These are phyloP conservation scores for Microcebus tavaratra DNA, from an alignment of 2,113 vertebrate genomes.

Conservation along the genomic window DNA sequence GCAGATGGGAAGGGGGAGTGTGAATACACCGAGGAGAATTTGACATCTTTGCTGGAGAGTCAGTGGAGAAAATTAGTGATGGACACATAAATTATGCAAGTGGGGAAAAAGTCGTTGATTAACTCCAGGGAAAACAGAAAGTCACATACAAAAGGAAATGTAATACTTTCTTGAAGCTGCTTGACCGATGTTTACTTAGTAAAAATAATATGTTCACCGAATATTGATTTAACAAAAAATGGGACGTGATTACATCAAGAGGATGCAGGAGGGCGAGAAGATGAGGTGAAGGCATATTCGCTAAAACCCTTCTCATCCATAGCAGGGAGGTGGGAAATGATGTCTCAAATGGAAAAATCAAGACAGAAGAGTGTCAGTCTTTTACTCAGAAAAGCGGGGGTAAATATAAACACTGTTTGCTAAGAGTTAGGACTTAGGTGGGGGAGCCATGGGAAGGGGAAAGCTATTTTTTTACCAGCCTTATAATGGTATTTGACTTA, in stretches of 20 bases:
- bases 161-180: background rate
- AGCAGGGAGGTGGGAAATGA: background rate
- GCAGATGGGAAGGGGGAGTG: background rate
- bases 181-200: background rate
- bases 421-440: background rate
- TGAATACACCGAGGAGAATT: background rate
- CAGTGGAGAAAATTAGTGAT: background rate
- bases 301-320: background rate
- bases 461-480: background rate
- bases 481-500: background rate
- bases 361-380: background rate
- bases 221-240: background rate
- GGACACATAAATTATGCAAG: background rate
- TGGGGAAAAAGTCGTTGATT: background rate
- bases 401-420: background rate
- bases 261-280: background rate
- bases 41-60: background rate
- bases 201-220: background rate
- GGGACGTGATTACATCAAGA: background rate
- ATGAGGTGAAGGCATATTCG: background rate
- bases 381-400: background rate
- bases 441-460: background rate
- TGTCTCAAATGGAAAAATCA: background rate
- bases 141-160: background rate
- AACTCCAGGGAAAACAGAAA: background rate